Percentiles rank a stretch among this genome's conserved stretches.
These are phyloP conservation scores for Lacerta viridis DNA, from an alignment of 2,797 vertebrate genomes.

Conservation along the genomic window DNA sequence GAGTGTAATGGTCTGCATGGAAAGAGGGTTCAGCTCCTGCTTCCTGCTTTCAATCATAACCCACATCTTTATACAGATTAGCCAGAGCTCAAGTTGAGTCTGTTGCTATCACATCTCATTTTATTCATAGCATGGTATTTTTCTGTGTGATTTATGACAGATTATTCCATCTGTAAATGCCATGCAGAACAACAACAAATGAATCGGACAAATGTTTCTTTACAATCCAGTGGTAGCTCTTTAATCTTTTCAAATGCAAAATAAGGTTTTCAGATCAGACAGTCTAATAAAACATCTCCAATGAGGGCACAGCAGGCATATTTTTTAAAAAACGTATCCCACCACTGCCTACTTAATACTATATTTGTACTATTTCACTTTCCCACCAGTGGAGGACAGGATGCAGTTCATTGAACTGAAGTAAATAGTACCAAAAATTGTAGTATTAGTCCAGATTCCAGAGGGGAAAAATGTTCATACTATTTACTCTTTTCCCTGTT, in stretches of 20 bases:
- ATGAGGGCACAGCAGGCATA: slow-evolving; percentile 27
- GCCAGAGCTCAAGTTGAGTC: background rate
- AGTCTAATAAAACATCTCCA: slow-evolving; percentile 16
- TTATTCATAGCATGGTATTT: slow-evolving; percentile 1
- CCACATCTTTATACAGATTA: background rate
- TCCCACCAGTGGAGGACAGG: background rate
- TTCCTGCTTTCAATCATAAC: background rate
- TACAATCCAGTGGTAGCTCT: slow-evolving; percentile 46
- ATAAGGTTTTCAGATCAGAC: slow-evolving; percentile 52
- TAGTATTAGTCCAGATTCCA: too few species aligned
- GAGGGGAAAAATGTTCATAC: background rate
- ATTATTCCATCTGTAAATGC: slow-evolving; percentile 52
- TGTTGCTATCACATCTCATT: background rate
- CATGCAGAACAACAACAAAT: slow-evolving; percentile 42
- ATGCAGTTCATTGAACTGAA: background rate
- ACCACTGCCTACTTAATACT: background rate
- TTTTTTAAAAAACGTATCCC: background rate
- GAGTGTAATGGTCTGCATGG: background rate
- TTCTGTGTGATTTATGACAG: slow-evolving; percentile 50
- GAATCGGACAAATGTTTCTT: slow-evolving; percentile 47
- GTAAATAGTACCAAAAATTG: background rate
- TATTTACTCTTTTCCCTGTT: background rate
- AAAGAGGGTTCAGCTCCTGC: background rate
- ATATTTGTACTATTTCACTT: too few species aligned
- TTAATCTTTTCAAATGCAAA: slow-evolving; percentile 60